Base-by-base conservation (phyloP, 2,113 vertebrate genomes). In the Myotis yumanensis region DNA sequence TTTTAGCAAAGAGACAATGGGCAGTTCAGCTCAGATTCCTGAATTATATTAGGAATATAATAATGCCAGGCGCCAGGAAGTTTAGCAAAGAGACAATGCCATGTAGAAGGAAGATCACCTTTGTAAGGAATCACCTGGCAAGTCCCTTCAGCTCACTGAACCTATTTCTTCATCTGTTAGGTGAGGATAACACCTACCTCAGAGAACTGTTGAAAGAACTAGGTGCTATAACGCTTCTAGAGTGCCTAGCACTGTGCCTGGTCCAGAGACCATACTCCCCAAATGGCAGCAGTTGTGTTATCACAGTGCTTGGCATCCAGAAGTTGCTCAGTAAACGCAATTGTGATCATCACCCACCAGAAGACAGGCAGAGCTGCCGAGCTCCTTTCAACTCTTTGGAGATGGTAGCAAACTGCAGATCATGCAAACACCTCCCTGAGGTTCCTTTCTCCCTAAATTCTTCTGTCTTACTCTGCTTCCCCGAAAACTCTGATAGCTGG, bases 91-190 rank as follows among this genome's bases (percentile, higher is more conserved):
- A 94, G 59, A 48, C 75, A 72, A 80, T 90, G 51, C 40, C 54
- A 73, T 48, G 5, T 15, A 86, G 46, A 89, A 91, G 82, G 66
- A 90, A 76, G 66, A 95, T 69, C 20, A 54, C 40, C 64, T 96
- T 85, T 93, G 79, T 52, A 94, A 32, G 86, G 88, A 96, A 80
- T 52, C 30, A 95, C 82, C 89, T 82, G 93, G 72, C 52, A 95
- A 72, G n/a, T 80, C 40, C 72, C 89, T 92, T 97, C 90, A 91
- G 79, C 40, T 95, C 69, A 20, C 59, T 84, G 37, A 82, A 35
- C 43, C 81, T 73, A 46, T 64, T 91, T 93, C 83, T 89, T 92
- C 62, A 72, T 93, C 90, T 82, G 68, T 79, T 43, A 77, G 66
- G 4, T 91, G 25, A 25, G 28, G 37, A 87, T 71, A 54, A 72